phyloP scores from a whole-genome alignment of 1,140 invertebrate species.

The Hyphantria cunea region DNA sequence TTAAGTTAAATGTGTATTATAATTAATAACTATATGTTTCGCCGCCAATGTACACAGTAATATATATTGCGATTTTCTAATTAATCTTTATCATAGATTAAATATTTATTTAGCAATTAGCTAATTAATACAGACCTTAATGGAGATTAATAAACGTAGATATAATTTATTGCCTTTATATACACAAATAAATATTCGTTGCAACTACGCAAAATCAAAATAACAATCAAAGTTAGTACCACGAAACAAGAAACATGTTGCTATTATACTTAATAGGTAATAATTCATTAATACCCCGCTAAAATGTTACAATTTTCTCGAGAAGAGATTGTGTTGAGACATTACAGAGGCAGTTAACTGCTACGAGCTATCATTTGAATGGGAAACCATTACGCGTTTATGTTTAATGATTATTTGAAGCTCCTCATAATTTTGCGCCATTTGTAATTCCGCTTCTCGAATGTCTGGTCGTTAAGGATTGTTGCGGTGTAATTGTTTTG shows the following conservation, averaged over 20 bases:
- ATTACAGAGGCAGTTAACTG: constrained; percentile 68
- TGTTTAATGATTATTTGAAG: constrained; percentile 75
- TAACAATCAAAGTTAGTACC: too few relatives aligned
- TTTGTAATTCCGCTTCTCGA: constrained; percentile 53
- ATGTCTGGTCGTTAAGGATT: constrained; percentile 55
- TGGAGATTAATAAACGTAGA: too few relatives aligned
- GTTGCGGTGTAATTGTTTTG: constrained; percentile 54
- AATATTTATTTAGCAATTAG: too few relatives aligned
- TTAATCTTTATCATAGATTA: too few relatives aligned
- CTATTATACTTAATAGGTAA: constrained; percentile 53
- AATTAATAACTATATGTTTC: too few relatives aligned
- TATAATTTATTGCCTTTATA: too few relatives aligned
- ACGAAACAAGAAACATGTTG: constrained; percentile 52
- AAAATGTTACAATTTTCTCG: constrained; percentile 67
- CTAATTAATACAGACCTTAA: too few relatives aligned
- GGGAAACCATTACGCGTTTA: constrained; percentile 72
- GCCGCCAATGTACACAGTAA: too few relatives aligned
- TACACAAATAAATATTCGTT: too few relatives aligned
- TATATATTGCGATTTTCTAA: too few relatives aligned
- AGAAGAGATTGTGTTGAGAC: constrained; percentile 72
- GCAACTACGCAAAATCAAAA: too few relatives aligned
- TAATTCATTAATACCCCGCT: constrained; percentile 71
- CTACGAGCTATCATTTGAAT: constrained; percentile 67
- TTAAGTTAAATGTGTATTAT: too few relatives aligned
- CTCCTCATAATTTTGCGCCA: constrained; percentile 64